phyloP scores from a whole-genome alignment of 2,888 invertebrate genomes.

The Masnerella sp. region DNA sequence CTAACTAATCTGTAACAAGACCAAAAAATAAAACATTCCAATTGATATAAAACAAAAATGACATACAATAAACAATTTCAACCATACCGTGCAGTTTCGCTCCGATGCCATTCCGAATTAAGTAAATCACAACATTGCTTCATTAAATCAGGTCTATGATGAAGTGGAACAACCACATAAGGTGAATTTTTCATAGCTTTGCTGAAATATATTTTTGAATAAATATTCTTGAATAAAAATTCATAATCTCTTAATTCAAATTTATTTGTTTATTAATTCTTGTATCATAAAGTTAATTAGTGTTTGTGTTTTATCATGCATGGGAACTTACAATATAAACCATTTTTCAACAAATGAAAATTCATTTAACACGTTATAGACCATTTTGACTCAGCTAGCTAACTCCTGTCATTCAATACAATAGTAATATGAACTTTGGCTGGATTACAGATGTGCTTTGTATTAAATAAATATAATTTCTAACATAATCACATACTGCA shows the following conservation, averaged over 20 bases:
- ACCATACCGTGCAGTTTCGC: conserved; percentile 85
- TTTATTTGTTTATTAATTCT: too few species aligned
- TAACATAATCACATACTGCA: conserved; percentile 10
- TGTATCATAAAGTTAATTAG: too few species aligned
- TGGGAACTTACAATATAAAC: conserved; percentile 26
- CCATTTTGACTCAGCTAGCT: conserved; percentile 11
- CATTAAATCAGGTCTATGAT: conserved; percentile 85
- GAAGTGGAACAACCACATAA: conserved; percentile 82
- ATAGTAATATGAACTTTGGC: background rate
- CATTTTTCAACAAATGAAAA: conserved; percentile 34
- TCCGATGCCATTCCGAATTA: conserved; percentile 93
- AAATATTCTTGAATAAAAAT: background rate
- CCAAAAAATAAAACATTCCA: background rate
- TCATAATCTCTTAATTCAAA: too few species aligned
- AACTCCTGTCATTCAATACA: conserved; percentile 24
- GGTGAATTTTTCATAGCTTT: conserved; percentile 67
- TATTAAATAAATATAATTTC: conserved; percentile 17
- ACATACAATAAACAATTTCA: conserved; percentile 5
- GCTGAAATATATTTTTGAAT: conserved; percentile 58
- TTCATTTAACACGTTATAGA: conserved; percentile 8
- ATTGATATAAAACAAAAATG: background rate
- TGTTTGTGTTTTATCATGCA: too few species aligned
- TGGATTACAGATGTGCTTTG: conserved; percentile 5
- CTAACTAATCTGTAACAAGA: conserved; percentile 81
- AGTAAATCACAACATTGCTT: conserved; percentile 86